These are phyloP conservation scores for Grus americana DNA, from an alignment of 2,113 vertebrate genomes.

Conservation along the genomic window DNA sequence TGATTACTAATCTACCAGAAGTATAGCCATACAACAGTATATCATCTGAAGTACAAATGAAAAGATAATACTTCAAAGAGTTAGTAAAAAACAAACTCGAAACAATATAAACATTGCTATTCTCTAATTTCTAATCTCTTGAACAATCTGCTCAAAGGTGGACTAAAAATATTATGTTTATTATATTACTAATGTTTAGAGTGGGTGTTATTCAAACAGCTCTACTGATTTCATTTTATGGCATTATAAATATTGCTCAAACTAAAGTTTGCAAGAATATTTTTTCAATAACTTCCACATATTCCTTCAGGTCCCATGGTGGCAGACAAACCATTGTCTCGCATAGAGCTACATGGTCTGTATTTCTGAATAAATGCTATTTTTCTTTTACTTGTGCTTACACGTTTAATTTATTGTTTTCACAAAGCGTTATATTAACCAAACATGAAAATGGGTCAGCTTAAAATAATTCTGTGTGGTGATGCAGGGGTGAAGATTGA, in stretches of 20 bases:
- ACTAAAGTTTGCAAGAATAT: neutral
- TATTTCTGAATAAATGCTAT: neutral
- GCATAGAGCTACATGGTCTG: neutral
- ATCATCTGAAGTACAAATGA: neutral
- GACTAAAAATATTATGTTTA: neutral
- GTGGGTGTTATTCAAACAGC: neutral
- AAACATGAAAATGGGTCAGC: neutral
- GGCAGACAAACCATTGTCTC: neutral
- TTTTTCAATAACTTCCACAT: neutral
- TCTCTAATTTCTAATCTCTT: neutral
- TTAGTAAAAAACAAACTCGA: neutral
- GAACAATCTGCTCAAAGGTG: neutral
- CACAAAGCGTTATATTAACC: neutral
- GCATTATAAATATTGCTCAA: neutral
- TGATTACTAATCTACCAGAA: neutral
- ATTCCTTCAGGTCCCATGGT: neutral
- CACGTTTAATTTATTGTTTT: neutral
- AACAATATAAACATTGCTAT: neutral
- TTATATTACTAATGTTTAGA: neutral
- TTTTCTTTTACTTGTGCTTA: neutral
- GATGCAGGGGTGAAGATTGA: neutral
- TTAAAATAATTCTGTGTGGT: conserved; percentile 18
- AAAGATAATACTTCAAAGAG: neutral
- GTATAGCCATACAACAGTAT: neutral
- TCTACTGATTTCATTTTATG: neutral